phyloP scores from a whole-genome alignment of 2,797 vertebrate species.

The Neomorphus geoffroyi region DNA sequence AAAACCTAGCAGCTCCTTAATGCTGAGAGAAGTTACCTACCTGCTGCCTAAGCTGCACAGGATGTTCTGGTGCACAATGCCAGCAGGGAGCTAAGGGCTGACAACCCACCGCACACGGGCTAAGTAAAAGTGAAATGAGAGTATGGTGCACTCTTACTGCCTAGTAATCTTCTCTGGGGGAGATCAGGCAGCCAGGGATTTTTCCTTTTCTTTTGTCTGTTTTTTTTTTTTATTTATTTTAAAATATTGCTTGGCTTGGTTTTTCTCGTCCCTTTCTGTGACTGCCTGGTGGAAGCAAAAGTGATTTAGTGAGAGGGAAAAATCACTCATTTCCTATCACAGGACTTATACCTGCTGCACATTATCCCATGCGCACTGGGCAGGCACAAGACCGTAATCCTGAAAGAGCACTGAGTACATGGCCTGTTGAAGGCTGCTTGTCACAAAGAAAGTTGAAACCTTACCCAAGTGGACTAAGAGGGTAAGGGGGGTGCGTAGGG shows the following conservation, averaged over 20 bases:
- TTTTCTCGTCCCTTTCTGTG: not conserved
- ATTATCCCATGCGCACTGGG: fast-evolving
- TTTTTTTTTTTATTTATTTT: too few relatives aligned
- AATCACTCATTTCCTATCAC: conserved; percentile 43
- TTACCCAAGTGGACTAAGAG: not conserved
- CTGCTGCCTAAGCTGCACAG: not conserved
- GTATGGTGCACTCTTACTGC: not conserved
- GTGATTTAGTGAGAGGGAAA: conserved; percentile 41
- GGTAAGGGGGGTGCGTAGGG: not conserved
- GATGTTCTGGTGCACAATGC: not conserved
- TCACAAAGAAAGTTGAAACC: not conserved
- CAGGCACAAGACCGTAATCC: not conserved
- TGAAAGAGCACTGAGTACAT: not conserved
- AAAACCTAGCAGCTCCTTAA: not conserved
- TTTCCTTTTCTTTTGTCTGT: not conserved
- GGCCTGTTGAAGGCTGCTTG: not conserved
- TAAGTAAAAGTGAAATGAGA: not conserved
- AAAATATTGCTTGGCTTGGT: not conserved
- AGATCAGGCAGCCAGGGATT: not conserved
- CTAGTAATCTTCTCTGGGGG: not conserved
- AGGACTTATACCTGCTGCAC: not conserved
- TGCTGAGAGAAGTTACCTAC: not conserved
- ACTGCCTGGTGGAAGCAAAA: not conserved
- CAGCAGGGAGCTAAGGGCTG: not conserved
- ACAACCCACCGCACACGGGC: fast-evolving